Evolutionary conservation across 2,113 vertebrate species (phyloP).

Genomic region (Girardinichthys multiradiatus): DNA sequence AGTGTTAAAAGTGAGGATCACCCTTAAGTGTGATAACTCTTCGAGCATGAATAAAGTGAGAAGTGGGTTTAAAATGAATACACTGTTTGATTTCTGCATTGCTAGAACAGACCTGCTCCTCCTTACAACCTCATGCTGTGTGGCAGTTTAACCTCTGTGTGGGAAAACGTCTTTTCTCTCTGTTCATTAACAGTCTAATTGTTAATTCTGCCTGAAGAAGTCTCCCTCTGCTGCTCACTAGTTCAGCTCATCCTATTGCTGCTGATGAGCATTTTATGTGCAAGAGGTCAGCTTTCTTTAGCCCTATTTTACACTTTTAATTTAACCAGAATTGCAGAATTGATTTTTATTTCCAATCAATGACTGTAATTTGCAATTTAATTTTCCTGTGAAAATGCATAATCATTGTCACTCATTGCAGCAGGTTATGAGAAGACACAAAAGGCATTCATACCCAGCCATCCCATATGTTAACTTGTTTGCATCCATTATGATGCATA

Average conservation of each 20-base stretch:
- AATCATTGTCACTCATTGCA: conserved; percentile 17
- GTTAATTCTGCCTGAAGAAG: conserved; percentile 48
- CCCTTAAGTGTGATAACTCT: conserved; percentile 26
- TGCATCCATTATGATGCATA: conserved; percentile 65
- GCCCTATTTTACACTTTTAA: conserved; percentile 33
- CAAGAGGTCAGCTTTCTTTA: conserved; percentile 56
- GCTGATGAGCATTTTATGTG: conserved; percentile 63
- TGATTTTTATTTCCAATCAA: not conserved
- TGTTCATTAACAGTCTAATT: conserved; percentile 57
- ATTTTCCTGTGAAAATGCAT: conserved; percentile 22
- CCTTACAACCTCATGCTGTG: conserved; percentile 5
- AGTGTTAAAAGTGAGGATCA: conserved; percentile 52
- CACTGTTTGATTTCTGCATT: conserved; percentile 20
- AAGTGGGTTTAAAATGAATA: conserved; percentile 2
- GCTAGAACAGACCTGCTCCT: conserved; percentile 19
- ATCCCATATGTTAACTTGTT: conserved; percentile 42
- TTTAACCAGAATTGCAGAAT: conserved; percentile 1
- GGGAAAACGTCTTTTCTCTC: conserved; percentile 11
- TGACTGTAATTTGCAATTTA: not conserved
- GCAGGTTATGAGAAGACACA: conserved; percentile 21
- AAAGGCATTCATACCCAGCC: conserved; percentile 41
- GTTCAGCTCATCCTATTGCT: conserved; percentile 46
- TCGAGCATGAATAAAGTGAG: conserved; percentile 3
- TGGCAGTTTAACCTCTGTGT: conserved; percentile 22
- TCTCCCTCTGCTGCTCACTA: conserved; percentile 38